These are phyloP conservation scores for Bradypodion ventrale DNA, from an alignment of 2,797 vertebrate genomes.

Conservation along the genomic window DNA sequence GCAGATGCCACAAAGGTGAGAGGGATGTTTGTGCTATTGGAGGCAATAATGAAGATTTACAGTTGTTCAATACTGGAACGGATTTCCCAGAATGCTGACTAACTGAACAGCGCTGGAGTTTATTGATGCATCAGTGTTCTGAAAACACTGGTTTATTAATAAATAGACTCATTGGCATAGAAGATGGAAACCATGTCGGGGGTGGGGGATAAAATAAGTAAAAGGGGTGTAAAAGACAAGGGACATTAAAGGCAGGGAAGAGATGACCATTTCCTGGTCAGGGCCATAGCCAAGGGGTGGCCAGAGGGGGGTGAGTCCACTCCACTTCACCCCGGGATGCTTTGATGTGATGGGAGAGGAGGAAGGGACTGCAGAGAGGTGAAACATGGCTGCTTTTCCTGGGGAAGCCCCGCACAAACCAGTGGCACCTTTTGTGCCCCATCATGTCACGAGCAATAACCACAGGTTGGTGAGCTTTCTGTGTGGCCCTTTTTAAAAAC, in stretches of 20 bases:
- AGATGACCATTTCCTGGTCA: background rate
- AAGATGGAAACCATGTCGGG: slow-evolving; percentile 25
- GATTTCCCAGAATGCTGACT: slow-evolving; percentile 82
- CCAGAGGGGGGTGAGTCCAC: too few species aligned
- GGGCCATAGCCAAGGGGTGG: too few species aligned
- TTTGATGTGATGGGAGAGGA: too few species aligned
- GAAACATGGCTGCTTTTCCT: too few species aligned
- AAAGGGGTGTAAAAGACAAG: background rate
- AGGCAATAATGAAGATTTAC: slow-evolving; percentile 83
- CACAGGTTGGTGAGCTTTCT: too few species aligned
- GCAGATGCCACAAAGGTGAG: slow-evolving; percentile 45
- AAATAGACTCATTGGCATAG: slow-evolving; percentile 62
- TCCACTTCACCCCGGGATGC: too few species aligned
- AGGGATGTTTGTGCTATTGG: slow-evolving; percentile 74
- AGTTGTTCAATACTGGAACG: slow-evolving; percentile 76
- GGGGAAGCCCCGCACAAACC: too few species aligned
- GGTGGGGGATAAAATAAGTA: slow-evolving; percentile 11
- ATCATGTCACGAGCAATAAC: too few species aligned
- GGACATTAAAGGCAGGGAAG: slow-evolving; percentile 19
- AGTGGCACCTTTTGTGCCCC: too few species aligned
- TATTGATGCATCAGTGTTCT: slow-evolving; percentile 72
- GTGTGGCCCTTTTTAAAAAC: too few species aligned
- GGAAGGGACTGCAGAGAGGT: too few species aligned
- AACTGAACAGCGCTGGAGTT: slow-evolving; percentile 68
- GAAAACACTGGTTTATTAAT: slow-evolving; percentile 78